Percentiles rank a stretch among this genome's conserved stretches.
Conservation (phyloP, 2,113 vertebrate genomes). For the Halichoeres trimaculatus region DNA sequence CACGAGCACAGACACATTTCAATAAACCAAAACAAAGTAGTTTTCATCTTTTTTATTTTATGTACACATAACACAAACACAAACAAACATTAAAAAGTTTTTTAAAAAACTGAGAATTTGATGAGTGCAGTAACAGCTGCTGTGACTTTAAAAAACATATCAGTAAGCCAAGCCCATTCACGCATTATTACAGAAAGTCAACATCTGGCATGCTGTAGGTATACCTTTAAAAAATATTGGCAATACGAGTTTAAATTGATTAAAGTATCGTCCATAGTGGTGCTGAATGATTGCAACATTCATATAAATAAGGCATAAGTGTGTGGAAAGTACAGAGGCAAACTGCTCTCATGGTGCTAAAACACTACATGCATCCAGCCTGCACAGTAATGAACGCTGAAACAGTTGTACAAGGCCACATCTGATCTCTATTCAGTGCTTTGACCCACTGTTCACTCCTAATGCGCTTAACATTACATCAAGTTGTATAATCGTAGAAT, state of each 20-base stretch:
- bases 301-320: slow-evolving; percentile 56
- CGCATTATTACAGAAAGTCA: slow-evolving; percentile 16
- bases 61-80: slow-evolving; percentile 60
- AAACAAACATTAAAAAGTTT: slow-evolving; percentile 16
- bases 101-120: background rate
- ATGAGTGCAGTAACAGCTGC: slow-evolving; percentile 17
- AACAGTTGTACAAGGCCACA: background rate
- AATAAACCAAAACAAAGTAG: background rate
- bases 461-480: slow-evolving; percentile 1
- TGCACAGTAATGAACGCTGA: background rate
- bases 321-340: background rate
- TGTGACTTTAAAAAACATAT: background rate
- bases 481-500: background rate
- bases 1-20: background rate
- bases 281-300: background rate
- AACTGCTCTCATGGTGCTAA: slow-evolving; percentile 4
- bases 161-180: slow-evolving; percentile 18
- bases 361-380: background rate
- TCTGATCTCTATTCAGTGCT: slow-evolving; percentile 25
- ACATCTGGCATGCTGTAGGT: background rate
- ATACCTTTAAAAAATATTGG: slow-evolving; percentile 11
- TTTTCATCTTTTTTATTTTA: slow-evolving; percentile 56
- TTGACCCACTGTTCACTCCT: background rate
- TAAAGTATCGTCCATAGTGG: background rate
- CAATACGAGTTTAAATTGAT: slow-evolving; percentile 29